Evolutionary conservation across 2,113 vertebrate genomes (phyloP).

Genomic region (Nesospiza acunhae): DNA sequence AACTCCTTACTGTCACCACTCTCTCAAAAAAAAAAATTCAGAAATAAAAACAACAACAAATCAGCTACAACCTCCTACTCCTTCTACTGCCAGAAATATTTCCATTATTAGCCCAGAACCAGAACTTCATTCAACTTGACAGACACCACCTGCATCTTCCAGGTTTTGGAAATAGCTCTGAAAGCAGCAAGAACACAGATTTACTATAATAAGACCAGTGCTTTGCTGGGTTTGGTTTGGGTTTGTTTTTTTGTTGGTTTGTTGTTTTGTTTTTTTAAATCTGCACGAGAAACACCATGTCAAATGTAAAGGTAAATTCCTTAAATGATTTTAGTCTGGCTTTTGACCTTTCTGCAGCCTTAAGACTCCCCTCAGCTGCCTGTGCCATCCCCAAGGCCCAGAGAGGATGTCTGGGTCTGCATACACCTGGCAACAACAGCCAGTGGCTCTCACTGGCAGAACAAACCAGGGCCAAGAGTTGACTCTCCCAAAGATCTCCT

Average conservation of each 20-base stretch:
- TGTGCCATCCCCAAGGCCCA: neutral
- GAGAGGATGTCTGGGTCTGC: neutral
- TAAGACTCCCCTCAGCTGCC: neutral
- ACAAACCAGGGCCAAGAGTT: neutral
- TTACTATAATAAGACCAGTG: neutral
- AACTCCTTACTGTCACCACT: neutral
- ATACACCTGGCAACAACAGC: neutral
- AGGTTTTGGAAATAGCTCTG: neutral
- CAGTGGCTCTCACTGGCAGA: neutral
- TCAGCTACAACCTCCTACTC: neutral
- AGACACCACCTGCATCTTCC: neutral
- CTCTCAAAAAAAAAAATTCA: neutral
- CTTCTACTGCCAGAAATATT: neutral
- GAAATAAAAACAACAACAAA: neutral
- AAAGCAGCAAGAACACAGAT: neutral
- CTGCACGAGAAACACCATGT: neutral
- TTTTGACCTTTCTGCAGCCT: conserved; percentile 54
- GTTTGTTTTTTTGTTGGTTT: neutral
- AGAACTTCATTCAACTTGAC: neutral
- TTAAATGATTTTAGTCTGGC: neutral
- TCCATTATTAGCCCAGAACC: neutral
- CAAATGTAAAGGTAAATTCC: conserved; percentile 11
- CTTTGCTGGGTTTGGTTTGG: neutral
- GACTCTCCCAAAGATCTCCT: neutral
- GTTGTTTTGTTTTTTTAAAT: neutral